phyloP scores from a whole-genome alignment of 2,113 vertebrate species.

The Orycteropus afer region DNA sequence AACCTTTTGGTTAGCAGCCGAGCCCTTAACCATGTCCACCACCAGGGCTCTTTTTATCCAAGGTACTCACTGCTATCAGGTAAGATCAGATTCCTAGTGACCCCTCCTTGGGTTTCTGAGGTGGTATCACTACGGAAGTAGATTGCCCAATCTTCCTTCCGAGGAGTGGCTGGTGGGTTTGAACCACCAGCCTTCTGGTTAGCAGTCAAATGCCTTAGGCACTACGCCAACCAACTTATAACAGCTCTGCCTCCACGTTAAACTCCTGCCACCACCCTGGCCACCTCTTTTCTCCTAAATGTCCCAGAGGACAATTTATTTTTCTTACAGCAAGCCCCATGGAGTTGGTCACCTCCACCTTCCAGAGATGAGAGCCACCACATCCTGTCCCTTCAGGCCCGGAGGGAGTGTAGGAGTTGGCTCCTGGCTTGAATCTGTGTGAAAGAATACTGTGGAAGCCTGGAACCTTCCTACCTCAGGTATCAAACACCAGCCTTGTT shows the following conservation, averaged over 20 bases:
- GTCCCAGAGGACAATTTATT: too few relatives aligned
- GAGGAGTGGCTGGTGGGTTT: too few relatives aligned
- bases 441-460: background rate
- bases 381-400: background rate
- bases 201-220: too few relatives aligned
- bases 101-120: too few relatives aligned
- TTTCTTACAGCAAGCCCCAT: background rate
- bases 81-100: too few relatives aligned
- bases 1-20: too few relatives aligned
- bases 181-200: too few relatives aligned
- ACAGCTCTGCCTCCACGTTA: background rate
- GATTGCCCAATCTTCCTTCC: too few relatives aligned
- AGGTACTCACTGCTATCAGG: too few relatives aligned
- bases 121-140: too few relatives aligned
- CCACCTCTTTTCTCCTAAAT: background rate
- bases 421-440: background rate
- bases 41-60: background rate
- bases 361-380: background rate
- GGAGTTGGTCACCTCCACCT: background rate
- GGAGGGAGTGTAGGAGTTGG: background rate
- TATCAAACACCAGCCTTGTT: background rate
- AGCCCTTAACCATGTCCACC: too few relatives aligned
- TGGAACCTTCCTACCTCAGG: background rate
- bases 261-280: background rate
- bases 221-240: background rate